Percentiles rank a stretch among this genome's conserved stretches.
Evolutionary conservation across 2,113 vertebrate species (phyloP).

Genomic region (Eleginops maclovinus): DNA sequence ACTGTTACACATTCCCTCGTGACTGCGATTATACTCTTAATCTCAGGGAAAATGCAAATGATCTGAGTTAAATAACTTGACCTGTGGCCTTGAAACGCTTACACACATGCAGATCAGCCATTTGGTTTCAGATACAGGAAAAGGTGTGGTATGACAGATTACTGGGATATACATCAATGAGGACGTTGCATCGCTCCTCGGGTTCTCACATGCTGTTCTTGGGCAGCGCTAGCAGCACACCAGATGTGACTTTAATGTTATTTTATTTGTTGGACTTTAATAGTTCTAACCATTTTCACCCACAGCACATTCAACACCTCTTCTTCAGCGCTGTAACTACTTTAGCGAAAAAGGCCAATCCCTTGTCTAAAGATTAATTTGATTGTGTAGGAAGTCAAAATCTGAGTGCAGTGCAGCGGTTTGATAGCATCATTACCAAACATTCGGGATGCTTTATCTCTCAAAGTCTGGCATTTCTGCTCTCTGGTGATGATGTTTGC

Average conservation of each 20-base stretch:
- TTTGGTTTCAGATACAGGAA: slow-evolving; percentile 27
- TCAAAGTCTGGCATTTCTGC: slow-evolving; percentile 41
- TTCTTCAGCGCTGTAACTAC: slow-evolving; percentile 23
- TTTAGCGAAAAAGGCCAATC: slow-evolving; percentile 26
- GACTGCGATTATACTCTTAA: slow-evolving; percentile 67
- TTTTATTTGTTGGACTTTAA: slow-evolving; percentile 36
- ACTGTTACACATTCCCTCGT: slow-evolving; percentile 51
- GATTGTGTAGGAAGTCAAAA: slow-evolving; percentile 11
- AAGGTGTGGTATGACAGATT: slow-evolving; percentile 27
- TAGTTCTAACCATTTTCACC: slow-evolving; percentile 5
- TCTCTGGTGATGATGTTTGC: slow-evolving; percentile 58
- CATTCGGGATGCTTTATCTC: slow-evolving; percentile 55
- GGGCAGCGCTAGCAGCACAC: slow-evolving; percentile 25
- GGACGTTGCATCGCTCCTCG: slow-evolving; percentile 7
- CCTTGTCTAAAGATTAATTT: slow-evolving; percentile 18
- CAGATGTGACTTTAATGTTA: slow-evolving; percentile 60
- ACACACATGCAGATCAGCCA: not conserved
- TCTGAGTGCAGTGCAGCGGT: not conserved
- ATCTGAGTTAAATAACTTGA: slow-evolving; percentile 54
- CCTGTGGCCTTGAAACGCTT: slow-evolving; percentile 26
- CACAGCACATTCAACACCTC: slow-evolving; percentile 30
- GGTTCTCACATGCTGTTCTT: slow-evolving; percentile 13
- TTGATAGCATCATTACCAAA: slow-evolving; percentile 39
- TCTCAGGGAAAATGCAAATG: slow-evolving; percentile 62
- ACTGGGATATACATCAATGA: slow-evolving; percentile 33